These are phyloP conservation scores for Electrophaes corylata DNA, from an alignment of 2,888 invertebrate genomes.

Conservation along the genomic window DNA sequence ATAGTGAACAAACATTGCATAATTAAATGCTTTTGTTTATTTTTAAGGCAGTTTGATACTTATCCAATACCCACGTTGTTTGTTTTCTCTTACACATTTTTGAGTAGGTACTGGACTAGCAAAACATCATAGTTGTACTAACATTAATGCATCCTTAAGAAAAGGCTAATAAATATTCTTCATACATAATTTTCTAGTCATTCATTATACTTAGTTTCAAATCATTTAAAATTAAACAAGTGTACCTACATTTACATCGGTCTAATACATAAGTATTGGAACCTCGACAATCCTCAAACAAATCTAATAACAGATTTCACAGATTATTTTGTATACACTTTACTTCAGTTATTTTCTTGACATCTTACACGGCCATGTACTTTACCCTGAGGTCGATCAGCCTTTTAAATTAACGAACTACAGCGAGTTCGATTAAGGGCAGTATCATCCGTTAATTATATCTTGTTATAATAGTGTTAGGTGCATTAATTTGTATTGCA, in stretches of 20 bases:
- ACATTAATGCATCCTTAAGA: constrained; percentile 14
- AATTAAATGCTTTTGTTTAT: constrained; percentile 45
- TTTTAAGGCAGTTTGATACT: constrained; percentile 37
- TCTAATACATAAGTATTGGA: constrained; percentile 7
- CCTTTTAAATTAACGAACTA: not conserved
- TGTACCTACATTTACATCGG: constrained; percentile 1
- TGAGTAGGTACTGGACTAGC: constrained; percentile 27
- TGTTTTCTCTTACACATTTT: constrained; percentile 10
- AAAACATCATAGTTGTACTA: constrained; percentile 27
- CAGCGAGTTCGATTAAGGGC: not conserved
- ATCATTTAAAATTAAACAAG: constrained; percentile 11
- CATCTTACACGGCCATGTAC: not conserved
- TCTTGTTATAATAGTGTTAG: too few species aligned
- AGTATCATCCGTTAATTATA: not conserved
- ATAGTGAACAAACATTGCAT: constrained; percentile 50
- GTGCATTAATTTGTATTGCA: not conserved
- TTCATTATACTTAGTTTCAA: constrained; percentile 11
- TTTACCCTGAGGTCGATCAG: not conserved
- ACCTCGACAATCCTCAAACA: constrained; percentile 7
- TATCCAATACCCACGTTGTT: constrained; percentile 32
- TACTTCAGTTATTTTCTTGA: not conserved
- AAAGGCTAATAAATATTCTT: constrained; percentile 16
- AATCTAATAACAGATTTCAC: not conserved
- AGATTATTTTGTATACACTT: not conserved
- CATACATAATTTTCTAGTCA: constrained; percentile 10